A percentile compares a stretch with the other conserved stretches of the same genome.
phyloP scores from a whole-genome alignment of 1,140 invertebrate species.

The Tetranychus urticae region DNA sequence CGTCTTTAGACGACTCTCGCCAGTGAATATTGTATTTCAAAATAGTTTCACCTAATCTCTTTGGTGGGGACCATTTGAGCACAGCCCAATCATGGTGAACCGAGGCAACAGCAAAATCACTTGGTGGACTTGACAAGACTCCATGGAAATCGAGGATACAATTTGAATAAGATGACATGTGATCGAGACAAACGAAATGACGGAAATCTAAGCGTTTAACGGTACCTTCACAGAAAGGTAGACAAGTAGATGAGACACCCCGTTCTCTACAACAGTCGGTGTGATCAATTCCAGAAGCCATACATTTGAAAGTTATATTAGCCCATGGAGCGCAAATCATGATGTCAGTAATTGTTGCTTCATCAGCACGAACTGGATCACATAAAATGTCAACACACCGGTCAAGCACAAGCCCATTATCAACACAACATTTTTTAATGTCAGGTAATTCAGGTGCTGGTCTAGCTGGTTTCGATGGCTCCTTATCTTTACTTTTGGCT shows the following conservation, averaged over 20 bases:
- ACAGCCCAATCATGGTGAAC: slow-evolving; percentile 46
- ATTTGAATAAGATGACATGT: slow-evolving; percentile 48
- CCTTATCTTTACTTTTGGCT: not conserved
- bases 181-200: slow-evolving; percentile 39
- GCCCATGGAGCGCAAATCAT: slow-evolving; percentile 68
- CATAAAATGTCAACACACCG: slow-evolving; percentile 50
- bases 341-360: slow-evolving; percentile 36
- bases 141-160: slow-evolving; percentile 57
- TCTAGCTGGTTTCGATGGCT: not conserved
- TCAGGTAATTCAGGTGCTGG: slow-evolving; percentile 1
- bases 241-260: slow-evolving; percentile 40
- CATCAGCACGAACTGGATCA: slow-evolving; percentile 36
- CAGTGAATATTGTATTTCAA: slow-evolving; percentile 40
- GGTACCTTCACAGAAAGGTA: slow-evolving; percentile 39
- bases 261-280: slow-evolving; percentile 37
- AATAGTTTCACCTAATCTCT: slow-evolving; percentile 37
- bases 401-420: slow-evolving; percentile 40
- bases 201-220: slow-evolving; percentile 42
- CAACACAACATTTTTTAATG: slow-evolving; percentile 41
- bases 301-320: slow-evolving; percentile 41
- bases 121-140: slow-evolving; percentile 43
- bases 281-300: slow-evolving; percentile 39
- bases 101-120: slow-evolving; percentile 36
- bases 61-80: slow-evolving; percentile 48
- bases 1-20: slow-evolving; percentile 24